Evolutionary conservation across 2,888 invertebrate genomes (phyloP), one percentile per base, ranked within the genome.

Genomic region (Meiosimyza decipiens): DNA sequence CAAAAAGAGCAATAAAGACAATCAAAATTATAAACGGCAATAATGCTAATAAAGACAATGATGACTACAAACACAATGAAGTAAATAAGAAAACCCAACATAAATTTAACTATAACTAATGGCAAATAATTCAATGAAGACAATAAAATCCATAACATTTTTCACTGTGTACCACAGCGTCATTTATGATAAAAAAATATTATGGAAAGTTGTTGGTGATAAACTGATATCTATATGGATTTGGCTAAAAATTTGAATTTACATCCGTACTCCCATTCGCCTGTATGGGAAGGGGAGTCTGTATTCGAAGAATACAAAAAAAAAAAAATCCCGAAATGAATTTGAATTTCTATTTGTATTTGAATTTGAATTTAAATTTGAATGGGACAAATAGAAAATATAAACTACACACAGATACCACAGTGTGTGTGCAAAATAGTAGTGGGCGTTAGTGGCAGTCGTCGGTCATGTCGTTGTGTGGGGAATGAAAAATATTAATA

Each of bases 141-240:
- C 9, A 40, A 9, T 9, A 40, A 40, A 40, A 9, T 9, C 40
- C 9, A 40, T 9, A 40, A 40, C 40, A 40, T 40, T 40, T 40
- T 40, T 40, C 40, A 6, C 40, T 2, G 9, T 40, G 40, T 40
- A 40, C 6, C 40, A 2, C 9, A 40, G 40, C 40, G 6, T 4
- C 40, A 40, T 80, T 80, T 82, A 80, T 28, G 28, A 79, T 80
- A 82, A 78, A 78, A 80, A 81, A 81, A 82, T 81, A 82, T 81
- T 80, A 81, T 82, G 79, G 82, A 82, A 82, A 81, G 77, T 82
- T 72, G 50, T 63, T 72, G 59, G 72, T 67, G 67, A 72, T 72
- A 72, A 67, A 67, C 54, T 72, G 62, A 62, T 72, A 72, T 68
- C 72, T 57, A 33, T 40, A 55, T 52, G 67, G 22, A 40, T 40